These are phyloP conservation scores for Lasioglossum oenotherae DNA, from an alignment of 2,888 invertebrate genomes.

Conservation along the genomic window DNA sequence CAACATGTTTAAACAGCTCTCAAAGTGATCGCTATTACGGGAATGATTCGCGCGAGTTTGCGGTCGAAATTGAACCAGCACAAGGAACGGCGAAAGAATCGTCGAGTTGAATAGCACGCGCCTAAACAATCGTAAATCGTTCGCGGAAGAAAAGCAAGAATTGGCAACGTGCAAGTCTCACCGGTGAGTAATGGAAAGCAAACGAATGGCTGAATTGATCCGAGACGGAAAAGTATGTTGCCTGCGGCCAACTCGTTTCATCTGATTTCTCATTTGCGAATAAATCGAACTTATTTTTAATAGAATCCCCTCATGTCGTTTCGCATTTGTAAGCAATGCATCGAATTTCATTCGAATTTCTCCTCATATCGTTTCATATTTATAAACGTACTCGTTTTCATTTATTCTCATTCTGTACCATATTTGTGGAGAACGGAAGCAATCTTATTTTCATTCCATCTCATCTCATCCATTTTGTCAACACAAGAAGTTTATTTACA, in stretches of 20 bases:
- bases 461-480: neutral
- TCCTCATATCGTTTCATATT: neutral
- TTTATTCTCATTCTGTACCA: neutral
- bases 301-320: neutral
- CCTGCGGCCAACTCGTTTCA: neutral
- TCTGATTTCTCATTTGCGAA: neutral
- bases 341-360: neutral
- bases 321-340: neutral
- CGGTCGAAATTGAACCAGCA: too few species aligned
- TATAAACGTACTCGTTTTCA: neutral
- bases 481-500: neutral
- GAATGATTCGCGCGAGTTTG: too few species aligned
- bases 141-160: neutral
- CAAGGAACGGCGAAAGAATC: neutral
- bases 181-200: conserved; percentile 36
- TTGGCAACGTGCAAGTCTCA: neutral
- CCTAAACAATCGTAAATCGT: neutral
- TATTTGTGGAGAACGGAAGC: neutral
- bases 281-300: neutral
- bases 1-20: neutral
- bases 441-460: neutral
- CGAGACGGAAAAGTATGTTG: conserved; percentile 10
- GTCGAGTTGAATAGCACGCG: neutral
- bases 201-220: conserved; percentile 31
- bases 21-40: too few species aligned